Conservation (phyloP, 2,113 vertebrate genomes). For the Aegithalos caudatus region DNA sequence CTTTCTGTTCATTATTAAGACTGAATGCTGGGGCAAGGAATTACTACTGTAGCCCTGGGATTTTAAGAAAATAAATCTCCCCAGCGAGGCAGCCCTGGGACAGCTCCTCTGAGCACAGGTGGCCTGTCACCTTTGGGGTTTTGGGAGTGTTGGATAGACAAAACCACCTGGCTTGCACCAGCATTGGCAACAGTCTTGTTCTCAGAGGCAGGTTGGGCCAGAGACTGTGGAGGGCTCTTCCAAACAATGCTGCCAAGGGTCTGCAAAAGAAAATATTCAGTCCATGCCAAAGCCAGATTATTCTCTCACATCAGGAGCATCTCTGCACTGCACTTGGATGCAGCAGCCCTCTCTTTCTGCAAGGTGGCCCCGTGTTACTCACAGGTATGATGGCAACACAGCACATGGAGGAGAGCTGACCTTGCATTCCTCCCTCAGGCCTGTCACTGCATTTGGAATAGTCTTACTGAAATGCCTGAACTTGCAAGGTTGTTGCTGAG, state of each 20-base stretch:
- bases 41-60: not conserved
- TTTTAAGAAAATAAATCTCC: not conserved
- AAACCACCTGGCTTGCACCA: not conserved
- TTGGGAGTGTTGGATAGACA: not conserved
- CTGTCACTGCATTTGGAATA: not conserved
- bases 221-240: not conserved
- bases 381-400: accelerated
- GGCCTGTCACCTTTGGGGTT: not conserved
- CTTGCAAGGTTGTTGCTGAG: not conserved
- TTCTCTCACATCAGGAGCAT: not conserved
- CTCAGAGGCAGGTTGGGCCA: not conserved
- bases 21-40: not conserved
- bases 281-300: not conserved
- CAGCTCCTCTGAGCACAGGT: not conserved
- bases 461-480: not conserved
- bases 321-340: not conserved
- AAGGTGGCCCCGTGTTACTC: not conserved
- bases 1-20: not conserved
- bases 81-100: not conserved
- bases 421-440: not conserved
- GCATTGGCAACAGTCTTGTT: not conserved
- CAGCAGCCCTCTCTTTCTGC: not conserved
- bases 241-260: not conserved
- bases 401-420: not conserved
- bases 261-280: not conserved